Base-by-base conservation (phyloP, 2,113 vertebrate species). In the Notothenia coriiceps region DNA sequence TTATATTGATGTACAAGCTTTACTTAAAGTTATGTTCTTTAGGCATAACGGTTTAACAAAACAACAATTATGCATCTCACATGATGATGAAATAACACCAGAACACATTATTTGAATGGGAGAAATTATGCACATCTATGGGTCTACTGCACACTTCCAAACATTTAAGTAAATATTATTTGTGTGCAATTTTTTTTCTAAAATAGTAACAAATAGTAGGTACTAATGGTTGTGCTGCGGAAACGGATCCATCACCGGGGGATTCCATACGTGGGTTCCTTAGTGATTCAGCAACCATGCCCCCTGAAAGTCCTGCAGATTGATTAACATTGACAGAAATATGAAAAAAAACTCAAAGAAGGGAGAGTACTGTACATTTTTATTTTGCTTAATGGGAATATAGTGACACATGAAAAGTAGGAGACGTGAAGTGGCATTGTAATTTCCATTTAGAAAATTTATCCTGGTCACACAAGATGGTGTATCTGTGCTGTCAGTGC, bases 351-450 rank as follows among this genome's bases (percentile, higher is more conserved):
- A 67, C 33, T 17, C 12, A 70, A 66, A 51, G 6, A 70, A 56
- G 6, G 69, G 69, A 55, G 3, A 54, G 68, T n/a, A 67, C 71
- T 75, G 59, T 65, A 55, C 7, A 13, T 29, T 56, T 3, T 72
- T 49, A 60, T 74, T 52, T 40, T 67, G 22, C 33, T 20, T 67
- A 81, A 86, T 84, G 69, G 74, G 79, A 79, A 83, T 79, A 70
- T 59, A 73, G 71, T 61, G 85, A 80, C 70, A 84, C 83, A 68
- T 88, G 70, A 88, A 84, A 84, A 67, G 50, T 43, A 60, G 22
- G 1, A 73, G 55, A 85, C n/a, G 43, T 62, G 64, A 80, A 61
- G 55, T 52, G 62, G 69, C 74, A 57, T 74, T 40, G 51, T 78
- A 57, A 83, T 86, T 76, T 84, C 50, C 74, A 80, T 59, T 90